Percentiles rank a stretch among this genome's conserved stretches.
These are phyloP conservation scores for Nomada goodeniana DNA, from an alignment of 2,888 invertebrate genomes.

Conservation along the genomic window DNA sequence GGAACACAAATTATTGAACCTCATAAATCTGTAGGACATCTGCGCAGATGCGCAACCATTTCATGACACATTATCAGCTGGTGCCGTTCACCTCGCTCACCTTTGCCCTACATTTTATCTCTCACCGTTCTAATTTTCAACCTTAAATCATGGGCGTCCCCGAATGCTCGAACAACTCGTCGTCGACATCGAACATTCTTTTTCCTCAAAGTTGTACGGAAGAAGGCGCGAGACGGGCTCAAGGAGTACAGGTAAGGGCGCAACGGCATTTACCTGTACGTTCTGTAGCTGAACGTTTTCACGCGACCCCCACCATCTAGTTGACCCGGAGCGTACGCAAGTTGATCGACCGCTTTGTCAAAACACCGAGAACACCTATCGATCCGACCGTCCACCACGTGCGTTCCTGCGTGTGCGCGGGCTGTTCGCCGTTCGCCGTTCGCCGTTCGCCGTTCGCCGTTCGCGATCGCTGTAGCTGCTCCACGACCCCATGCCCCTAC, in stretches of 20 bases:
- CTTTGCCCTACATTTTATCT: slow-evolving; percentile 67
- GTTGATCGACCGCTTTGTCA: slow-evolving; percentile 64
- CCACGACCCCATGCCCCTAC: too few relatives aligned
- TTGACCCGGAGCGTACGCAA: slow-evolving; percentile 43
- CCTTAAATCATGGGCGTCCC: not conserved
- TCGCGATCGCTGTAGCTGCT: not conserved
- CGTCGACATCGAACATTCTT: not conserved
- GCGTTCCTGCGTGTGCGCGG: not conserved
- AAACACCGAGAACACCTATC: slow-evolving; percentile 48
- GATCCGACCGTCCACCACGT: slow-evolving; percentile 36
- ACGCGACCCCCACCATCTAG: slow-evolving; percentile 27
- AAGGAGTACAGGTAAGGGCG: not conserved
- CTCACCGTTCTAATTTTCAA: slow-evolving; percentile 18
- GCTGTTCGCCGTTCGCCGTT: not conserved
- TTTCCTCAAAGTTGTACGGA: not conserved
- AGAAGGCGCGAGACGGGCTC: too few relatives aligned
- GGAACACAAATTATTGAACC: slow-evolving; percentile 66
- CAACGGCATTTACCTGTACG: not conserved
- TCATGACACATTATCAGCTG: slow-evolving; percentile 22
- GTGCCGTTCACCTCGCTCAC: slow-evolving; percentile 70
- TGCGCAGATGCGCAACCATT: slow-evolving; percentile 69
- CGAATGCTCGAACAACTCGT: not conserved
- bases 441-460: not conserved
- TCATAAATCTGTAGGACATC: slow-evolving; percentile 60
- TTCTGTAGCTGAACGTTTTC: slow-evolving; percentile 15